A percentile compares a stretch with the other conserved stretches of the same genome.
phyloP scores from a whole-genome alignment of 2,888 invertebrate genomes.

The Pardosa pseudoannulata region DNA sequence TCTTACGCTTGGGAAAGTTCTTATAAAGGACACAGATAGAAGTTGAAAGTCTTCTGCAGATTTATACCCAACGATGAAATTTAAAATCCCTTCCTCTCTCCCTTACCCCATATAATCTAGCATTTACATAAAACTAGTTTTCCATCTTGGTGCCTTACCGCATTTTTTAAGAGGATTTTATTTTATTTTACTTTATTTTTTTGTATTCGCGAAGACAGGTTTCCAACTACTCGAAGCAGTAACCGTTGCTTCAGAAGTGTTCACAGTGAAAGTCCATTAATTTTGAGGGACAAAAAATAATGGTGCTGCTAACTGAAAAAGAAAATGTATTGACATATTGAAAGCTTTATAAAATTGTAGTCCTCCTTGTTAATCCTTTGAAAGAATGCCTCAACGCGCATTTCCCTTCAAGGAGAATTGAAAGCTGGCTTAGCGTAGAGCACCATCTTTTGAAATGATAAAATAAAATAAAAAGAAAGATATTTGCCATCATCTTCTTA shows the following conservation, averaged over 20 bases:
- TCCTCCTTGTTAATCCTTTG: conserved; percentile 27
- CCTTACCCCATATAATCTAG: neutral
- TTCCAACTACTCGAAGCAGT: neutral
- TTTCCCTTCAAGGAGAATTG: conserved; percentile 12
- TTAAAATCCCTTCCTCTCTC: neutral
- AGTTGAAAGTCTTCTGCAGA: conserved; percentile 8
- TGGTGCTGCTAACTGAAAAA: neutral
- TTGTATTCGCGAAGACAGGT: neutral
- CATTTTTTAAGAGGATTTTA: neutral
- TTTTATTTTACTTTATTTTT: no score
- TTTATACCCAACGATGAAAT: conserved; percentile 6
- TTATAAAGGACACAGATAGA: conserved; percentile 10
- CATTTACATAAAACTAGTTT: conserved; percentile 9
- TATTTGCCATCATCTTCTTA: conserved; percentile 8
- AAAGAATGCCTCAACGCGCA: conserved; percentile 18
- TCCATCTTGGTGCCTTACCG: neutral
- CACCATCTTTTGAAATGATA: conserved; percentile 26
- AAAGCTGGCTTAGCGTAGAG: conserved; percentile 23
- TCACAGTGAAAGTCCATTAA: conserved; percentile 10
- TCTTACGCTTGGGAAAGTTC: conserved; percentile 6
- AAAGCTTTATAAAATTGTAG: conserved; percentile 36
- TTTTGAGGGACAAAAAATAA: conserved; percentile 13
- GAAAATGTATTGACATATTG: conserved; percentile 20
- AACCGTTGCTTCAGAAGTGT: neutral
- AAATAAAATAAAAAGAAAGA: conserved; percentile 13